phyloP scores from a whole-genome alignment of 2,888 invertebrate species.

The Brachyptera putata region DNA sequence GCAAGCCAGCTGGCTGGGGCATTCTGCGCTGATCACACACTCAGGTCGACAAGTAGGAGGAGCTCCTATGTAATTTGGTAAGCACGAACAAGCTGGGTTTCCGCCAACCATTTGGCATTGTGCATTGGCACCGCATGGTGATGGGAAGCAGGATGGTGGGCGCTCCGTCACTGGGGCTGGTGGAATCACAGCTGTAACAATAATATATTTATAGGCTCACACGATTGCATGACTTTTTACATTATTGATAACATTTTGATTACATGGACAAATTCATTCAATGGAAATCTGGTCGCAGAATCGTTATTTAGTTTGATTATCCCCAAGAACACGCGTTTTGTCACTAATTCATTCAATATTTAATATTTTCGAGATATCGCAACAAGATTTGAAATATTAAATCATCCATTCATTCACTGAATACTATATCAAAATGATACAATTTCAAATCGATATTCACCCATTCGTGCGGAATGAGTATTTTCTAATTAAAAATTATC shows the following conservation, averaged over 20 bases:
- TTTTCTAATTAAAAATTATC: no score
- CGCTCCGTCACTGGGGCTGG: conserved; percentile 49
- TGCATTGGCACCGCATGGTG: conserved; percentile 81
- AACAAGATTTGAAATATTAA: no score
- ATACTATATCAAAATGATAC: no score
- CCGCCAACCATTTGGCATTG: conserved; percentile 70
- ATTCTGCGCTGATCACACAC: conserved; percentile 74
- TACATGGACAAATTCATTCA: neutral
- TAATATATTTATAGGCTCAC: neutral
- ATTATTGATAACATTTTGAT: no score
- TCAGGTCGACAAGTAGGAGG: conserved; percentile 77
- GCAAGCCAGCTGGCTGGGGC: conserved; percentile 70
- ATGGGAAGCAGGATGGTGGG: conserved; percentile 73
- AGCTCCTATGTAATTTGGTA: conserved; percentile 71
- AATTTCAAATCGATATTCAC: no score
- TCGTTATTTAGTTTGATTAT: no score
- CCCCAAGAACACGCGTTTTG: no score
- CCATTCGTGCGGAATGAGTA: no score
- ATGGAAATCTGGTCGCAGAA: no score
- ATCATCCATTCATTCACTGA: no score
- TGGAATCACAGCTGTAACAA: neutral
- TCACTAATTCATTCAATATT: no score
- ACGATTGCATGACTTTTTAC: neutral
- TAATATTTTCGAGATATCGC: no score
- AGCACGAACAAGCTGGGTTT: conserved; percentile 73